Percentiles rank a stretch among this genome's conserved stretches.
phyloP scores from a whole-genome alignment of 2,113 vertebrate species.

The Ciconia stormi region DNA sequence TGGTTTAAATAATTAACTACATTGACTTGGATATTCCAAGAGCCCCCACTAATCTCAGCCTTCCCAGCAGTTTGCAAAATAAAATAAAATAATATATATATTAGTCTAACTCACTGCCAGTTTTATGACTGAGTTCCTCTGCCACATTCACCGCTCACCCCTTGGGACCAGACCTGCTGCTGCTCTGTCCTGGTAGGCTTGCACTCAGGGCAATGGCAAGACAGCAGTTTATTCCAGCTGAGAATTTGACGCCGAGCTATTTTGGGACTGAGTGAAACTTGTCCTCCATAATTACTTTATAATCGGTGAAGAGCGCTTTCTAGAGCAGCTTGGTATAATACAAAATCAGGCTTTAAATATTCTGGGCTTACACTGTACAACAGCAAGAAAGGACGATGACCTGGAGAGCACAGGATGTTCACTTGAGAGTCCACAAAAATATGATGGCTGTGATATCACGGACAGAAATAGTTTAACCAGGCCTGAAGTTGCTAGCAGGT shows the following conservation, averaged over 20 bases:
- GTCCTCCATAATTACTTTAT: background rate
- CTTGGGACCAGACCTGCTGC: background rate
- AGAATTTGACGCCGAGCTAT: background rate
- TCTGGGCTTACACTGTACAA: background rate
- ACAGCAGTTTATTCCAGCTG: background rate
- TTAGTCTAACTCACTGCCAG: background rate
- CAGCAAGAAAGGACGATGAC: background rate
- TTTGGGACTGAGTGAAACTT: background rate
- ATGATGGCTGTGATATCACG: accelerated
- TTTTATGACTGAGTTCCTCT: background rate
- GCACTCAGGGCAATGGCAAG: background rate
- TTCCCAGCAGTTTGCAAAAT: background rate
- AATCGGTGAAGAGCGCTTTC: background rate
- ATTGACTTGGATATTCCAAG: background rate
- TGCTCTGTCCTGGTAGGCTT: background rate
- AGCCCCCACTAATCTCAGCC: background rate
- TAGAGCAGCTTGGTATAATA: background rate
- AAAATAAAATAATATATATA: background rate
- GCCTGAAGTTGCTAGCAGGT: background rate
- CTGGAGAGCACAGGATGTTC: background rate
- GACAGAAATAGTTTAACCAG: background rate
- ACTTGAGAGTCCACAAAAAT: background rate
- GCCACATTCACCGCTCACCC: background rate
- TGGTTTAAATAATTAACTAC: background rate
- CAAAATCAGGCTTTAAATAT: background rate